A percentile compares a stretch with the other conserved stretches of the same genome.
Conservation (phyloP, 2,888 invertebrate genomes). For the Apotomis capreana region DNA sequence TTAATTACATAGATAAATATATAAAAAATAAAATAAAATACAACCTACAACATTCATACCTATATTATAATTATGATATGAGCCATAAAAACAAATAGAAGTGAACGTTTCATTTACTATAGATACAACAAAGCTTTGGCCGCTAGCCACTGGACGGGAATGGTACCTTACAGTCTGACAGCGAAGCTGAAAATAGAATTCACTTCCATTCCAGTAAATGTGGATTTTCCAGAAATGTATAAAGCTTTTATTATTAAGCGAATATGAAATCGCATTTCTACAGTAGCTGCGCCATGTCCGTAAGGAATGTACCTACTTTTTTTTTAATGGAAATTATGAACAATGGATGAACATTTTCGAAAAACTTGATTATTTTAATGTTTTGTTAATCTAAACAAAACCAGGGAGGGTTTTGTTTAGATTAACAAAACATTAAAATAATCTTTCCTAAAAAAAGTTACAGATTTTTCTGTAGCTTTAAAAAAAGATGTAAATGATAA, state of each 20-base stretch:
- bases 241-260: neutral
- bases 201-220: conserved; percentile 22
- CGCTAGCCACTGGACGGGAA: conserved; percentile 16
- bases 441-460: no score
- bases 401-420: no score
- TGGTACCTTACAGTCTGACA: conserved; percentile 8
- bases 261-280: neutral
- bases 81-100: conserved; percentile 9
- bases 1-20: no score
- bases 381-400: no score
- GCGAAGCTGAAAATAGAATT: conserved; percentile 29
- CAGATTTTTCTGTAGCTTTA: no score
- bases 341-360: no score
- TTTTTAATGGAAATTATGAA: no score
- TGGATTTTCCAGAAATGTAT: conserved; percentile 15
- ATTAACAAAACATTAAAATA: no score
- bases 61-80: conserved; percentile 13
- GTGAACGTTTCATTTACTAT: conserved; percentile 15
- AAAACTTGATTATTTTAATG: no score
- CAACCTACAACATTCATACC: neutral
- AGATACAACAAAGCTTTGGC: conserved; percentile 27
- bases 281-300: no score
- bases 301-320: no score
- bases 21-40: neutral
- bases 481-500: no score